A percentile compares a stretch with the other conserved stretches of the same genome.
Evolutionary conservation across 2,888 invertebrate species (phyloP).

Genomic region (Clanis bilineata): DNA sequence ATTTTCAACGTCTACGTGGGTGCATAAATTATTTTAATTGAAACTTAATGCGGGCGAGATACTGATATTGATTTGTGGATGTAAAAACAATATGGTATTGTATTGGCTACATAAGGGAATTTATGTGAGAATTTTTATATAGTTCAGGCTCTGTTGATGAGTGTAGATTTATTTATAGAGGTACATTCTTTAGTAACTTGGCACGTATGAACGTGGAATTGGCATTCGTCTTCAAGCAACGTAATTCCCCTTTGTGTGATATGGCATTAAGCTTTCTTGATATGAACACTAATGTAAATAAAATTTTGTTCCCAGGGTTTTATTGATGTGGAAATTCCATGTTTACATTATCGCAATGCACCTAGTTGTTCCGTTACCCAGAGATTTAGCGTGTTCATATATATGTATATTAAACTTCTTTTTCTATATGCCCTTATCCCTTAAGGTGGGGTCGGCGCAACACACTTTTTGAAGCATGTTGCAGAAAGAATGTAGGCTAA

Average conservation of each 20-base stretch:
- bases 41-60: constrained; percentile 69
- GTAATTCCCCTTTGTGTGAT: constrained; percentile 4
- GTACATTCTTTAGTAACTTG: constrained; percentile 5
- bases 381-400: neutral
- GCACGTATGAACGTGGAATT: constrained; percentile 7
- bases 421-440: too few species aligned
- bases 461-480: too few species aligned
- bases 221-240: constrained; percentile 4
- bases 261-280: neutral
- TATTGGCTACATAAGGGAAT: neutral
- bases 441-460: too few species aligned
- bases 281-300: constrained; percentile 7
- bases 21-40: constrained; percentile 75
- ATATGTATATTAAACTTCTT: neutral
- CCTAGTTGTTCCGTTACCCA: neutral
- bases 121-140: neutral
- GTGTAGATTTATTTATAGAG: constrained; percentile 8
- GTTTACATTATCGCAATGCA: neutral
- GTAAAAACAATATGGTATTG: neutral
- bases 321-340: constrained; percentile 5
- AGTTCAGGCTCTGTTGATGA: neutral
- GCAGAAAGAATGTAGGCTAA: too few species aligned
- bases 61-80: constrained; percentile 1
- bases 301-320: constrained; percentile 10
- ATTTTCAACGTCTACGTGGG: constrained; percentile 49